phyloP scores from a whole-genome alignment of 2,888 invertebrate species.

The Cistogaster globosa region DNA sequence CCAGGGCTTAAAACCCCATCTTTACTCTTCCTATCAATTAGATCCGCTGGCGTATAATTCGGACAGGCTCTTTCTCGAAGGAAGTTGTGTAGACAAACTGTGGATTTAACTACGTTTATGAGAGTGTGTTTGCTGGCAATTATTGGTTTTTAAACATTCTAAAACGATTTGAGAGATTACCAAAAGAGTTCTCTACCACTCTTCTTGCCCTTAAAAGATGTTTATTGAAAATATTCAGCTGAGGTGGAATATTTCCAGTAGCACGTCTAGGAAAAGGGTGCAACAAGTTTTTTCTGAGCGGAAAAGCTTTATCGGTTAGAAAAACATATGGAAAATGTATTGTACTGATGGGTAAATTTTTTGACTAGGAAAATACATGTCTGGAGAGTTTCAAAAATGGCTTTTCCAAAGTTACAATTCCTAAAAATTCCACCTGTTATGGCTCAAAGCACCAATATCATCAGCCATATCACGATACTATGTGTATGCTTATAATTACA shows the following conservation, averaged over 20 bases:
- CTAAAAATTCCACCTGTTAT: slow-evolving; percentile 12
- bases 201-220: no score
- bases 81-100: not conserved
- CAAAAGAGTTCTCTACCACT: slow-evolving; percentile 10
- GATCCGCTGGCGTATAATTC: no score
- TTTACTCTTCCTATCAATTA: no score
- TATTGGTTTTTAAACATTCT: slow-evolving; percentile 21
- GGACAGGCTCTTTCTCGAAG: no score
- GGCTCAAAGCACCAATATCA: not conserved
- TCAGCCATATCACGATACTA: not conserved
- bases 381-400: not conserved
- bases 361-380: not conserved
- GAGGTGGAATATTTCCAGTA: not conserved
- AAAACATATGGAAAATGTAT: not conserved
- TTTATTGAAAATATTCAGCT: slow-evolving; percentile 17
- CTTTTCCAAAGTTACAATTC: slow-evolving; percentile 13
- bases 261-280: not conserved
- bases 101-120: slow-evolving; percentile 36
- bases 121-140: slow-evolving; percentile 27
- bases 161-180: slow-evolving; percentile 16
- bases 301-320: slow-evolving; percentile 16
- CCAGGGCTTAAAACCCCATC: no score
- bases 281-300: not conserved
- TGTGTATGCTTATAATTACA: not conserved
- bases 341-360: not conserved